Evolutionary conservation across 2,888 invertebrate genomes (phyloP).

Genomic region (Antheraea yamamai): DNA sequence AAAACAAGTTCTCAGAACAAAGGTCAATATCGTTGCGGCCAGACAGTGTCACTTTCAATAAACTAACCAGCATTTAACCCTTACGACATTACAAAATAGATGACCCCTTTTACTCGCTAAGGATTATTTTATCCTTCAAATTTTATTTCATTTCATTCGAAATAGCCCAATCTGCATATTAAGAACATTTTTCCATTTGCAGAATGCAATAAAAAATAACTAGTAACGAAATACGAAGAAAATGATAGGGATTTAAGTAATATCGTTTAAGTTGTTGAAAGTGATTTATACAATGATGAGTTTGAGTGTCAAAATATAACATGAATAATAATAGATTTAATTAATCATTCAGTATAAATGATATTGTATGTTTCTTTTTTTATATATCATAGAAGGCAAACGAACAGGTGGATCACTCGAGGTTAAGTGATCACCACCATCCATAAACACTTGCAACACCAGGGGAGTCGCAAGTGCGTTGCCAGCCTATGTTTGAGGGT

Average conservation of each 20-base stretch:
- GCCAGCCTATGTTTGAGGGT: too few relatives aligned
- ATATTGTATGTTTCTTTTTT: too few relatives aligned
- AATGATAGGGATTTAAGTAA: neutral
- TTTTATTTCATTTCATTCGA: slow-evolving; percentile 18
- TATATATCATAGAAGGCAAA: too few relatives aligned
- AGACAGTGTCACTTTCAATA: slow-evolving; percentile 16
- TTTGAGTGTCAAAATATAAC: neutral
- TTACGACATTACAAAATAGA: slow-evolving; percentile 18
- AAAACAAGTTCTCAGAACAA: neutral
- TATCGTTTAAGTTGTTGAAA: neutral
- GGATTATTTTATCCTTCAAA: slow-evolving; percentile 16
- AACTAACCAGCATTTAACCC: slow-evolving; percentile 9
- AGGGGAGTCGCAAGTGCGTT: too few relatives aligned
- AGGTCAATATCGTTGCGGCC: slow-evolving; percentile 18
- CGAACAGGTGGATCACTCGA: too few relatives aligned
- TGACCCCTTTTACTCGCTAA: neutral
- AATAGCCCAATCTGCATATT: neutral
- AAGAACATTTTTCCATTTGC: slow-evolving; percentile 1
- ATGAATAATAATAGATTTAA: too few relatives aligned
- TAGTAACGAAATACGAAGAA: neutral
- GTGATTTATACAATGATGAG: neutral
- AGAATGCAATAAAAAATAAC: neutral
- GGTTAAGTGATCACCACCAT: too few relatives aligned
- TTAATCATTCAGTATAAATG: too few relatives aligned
- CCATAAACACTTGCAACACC: too few relatives aligned